Conservation (phyloP, 1,140 invertebrate genomes). For the Centruroides sculpturatus region DNA sequence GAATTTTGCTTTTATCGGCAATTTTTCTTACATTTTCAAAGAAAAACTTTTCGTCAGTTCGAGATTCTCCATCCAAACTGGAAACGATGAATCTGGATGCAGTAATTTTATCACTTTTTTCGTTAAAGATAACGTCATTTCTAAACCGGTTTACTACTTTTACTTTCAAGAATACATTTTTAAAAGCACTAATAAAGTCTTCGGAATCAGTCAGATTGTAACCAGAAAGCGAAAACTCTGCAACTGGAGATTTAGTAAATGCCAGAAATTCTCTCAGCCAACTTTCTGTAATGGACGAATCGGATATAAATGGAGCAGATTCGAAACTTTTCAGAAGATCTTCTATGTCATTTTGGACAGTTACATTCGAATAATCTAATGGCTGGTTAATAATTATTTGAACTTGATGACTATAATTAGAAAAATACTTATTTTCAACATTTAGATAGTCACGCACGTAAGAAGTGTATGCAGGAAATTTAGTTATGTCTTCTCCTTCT, state of each 20-base stretch:
- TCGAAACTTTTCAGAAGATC: slow-evolving; percentile 61
- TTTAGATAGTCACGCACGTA: slow-evolving; percentile 79
- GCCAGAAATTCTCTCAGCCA: slow-evolving; percentile 72
- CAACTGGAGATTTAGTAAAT: slow-evolving; percentile 55
- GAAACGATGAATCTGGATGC: slow-evolving; percentile 76
- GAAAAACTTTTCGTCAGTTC: slow-evolving; percentile 81
- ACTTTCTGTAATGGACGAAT: slow-evolving; percentile 66
- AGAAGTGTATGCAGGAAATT: slow-evolving; percentile 67
- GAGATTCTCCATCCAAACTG: slow-evolving; percentile 72
- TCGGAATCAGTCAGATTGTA: slow-evolving; percentile 56
- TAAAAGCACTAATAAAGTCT: slow-evolving; percentile 55
- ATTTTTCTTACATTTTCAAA: slow-evolving; percentile 60
- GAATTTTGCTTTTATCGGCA: slow-evolving; percentile 56
- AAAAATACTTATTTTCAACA: slow-evolving; percentile 68
- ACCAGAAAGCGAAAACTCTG: slow-evolving; percentile 43
- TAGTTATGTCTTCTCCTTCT: slow-evolving; percentile 71
- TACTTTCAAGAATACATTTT: slow-evolving; percentile 35
- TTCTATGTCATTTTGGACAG: slow-evolving; percentile 41
- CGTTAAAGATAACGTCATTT: slow-evolving; percentile 70
- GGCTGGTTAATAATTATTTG: slow-evolving; percentile 71
- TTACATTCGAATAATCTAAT: slow-evolving; percentile 65
- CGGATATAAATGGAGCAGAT: slow-evolving; percentile 55
- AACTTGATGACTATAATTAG: slow-evolving; percentile 75
- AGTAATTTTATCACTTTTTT: slow-evolving; percentile 50
- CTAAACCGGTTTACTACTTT: slow-evolving; percentile 45